Base-by-base conservation (phyloP, 2,797 vertebrate genomes). In the Catharus ustulatus region DNA sequence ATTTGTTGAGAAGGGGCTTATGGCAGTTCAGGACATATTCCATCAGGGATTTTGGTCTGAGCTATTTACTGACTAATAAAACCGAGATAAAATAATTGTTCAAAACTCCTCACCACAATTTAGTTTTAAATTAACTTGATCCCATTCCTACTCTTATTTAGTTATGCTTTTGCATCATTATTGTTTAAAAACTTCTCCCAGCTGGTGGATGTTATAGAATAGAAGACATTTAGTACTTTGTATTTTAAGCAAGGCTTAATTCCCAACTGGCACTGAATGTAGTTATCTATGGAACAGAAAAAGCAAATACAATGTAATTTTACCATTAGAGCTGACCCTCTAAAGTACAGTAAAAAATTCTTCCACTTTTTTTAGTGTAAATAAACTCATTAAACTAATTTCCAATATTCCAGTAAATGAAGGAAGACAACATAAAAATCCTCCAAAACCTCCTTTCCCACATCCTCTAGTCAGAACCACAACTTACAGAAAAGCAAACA, bases 1-100 rank as follows among this genome's bases (percentile, higher is more conserved):
- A 93, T 97, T 97, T 97, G 94, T 94, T 96, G 96, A 97, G 97
- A 91, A 93, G 69, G 96, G 91, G 96, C 96, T 98, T 98, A 97
- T 97, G 97, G 95, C 82, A 87, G 61, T 94, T 96, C 91, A 97
- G 91, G 94, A 95, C 77, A 91, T 69, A 61, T 94, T 96, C 89
- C 89, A 95, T 94, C 84, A 97, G 89, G 89, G 92, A 89, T 92
- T 96, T 95, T 79, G 95, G 78, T 64, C 76, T 90, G 79, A 95
- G 92, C 77, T 89, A 51, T 84, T 84, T 88, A 77, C 29, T 69
- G 46, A 84, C 5, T 57, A 94, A 91, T 66, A 73, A 82, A 96
- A 84, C 16, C 63, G 67, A 67, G 63, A 84, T 48, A 80, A 94
- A 92, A 93, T 58, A 73, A 32, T 52, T 30, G 38, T 68, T 95